Conservation (phyloP, 2,113 vertebrate species). For the Gallinago media region DNA sequence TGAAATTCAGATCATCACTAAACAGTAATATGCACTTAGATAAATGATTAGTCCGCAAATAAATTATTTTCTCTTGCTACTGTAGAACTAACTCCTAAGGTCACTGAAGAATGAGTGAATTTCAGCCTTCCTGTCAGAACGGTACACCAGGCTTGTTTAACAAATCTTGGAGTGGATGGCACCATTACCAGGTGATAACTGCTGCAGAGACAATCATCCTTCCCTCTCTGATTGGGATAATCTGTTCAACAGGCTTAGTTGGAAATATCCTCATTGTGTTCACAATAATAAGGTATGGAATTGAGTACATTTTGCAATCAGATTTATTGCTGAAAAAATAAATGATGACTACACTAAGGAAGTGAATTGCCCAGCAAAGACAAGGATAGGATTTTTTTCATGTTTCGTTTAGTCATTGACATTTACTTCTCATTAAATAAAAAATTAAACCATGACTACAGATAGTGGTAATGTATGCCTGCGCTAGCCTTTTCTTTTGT, state of each 20-base stretch:
- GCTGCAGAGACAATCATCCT: slow-evolving; percentile 68
- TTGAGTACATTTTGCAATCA: background rate
- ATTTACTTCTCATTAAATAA: background rate
- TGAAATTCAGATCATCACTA: background rate
- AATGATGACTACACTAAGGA: background rate
- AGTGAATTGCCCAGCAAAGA: background rate
- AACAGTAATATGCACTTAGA: background rate
- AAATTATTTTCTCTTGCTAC: slow-evolving; percentile 6
- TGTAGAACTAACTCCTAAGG: background rate
- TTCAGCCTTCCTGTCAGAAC: slow-evolving; percentile 47
- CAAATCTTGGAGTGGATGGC: slow-evolving; percentile 12
- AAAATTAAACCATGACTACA: background rate
- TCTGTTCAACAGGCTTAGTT: slow-evolving; percentile 67
- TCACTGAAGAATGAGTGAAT: slow-evolving; percentile 38
- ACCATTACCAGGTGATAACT: slow-evolving; percentile 26
- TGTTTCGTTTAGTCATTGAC: background rate
- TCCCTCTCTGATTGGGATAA: slow-evolving; percentile 62
- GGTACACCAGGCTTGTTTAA: slow-evolving; percentile 13
- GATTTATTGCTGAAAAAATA: background rate
- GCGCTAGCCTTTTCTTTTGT: background rate
- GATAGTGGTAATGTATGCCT: background rate
- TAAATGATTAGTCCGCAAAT: background rate
- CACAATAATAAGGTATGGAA: slow-evolving; percentile 65
- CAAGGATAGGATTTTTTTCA: background rate
- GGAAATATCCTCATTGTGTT: slow-evolving; percentile 69